Conservation (phyloP, 2,113 vertebrate species). For the Thymallus thymallus region DNA sequence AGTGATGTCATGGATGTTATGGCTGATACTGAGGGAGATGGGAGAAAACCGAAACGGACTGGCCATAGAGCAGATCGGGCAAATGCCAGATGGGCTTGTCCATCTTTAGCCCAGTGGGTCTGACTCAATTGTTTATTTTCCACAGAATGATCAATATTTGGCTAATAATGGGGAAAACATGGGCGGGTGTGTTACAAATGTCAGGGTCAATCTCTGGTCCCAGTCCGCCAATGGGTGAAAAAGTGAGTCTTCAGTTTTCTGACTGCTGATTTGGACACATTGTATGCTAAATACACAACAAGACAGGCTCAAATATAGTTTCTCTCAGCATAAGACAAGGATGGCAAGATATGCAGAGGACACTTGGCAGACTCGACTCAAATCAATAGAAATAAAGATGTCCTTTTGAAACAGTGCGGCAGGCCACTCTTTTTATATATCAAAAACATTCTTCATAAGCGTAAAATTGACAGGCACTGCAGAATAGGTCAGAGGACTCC, state of each 20-base stretch:
- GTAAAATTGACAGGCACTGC: neutral
- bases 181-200: neutral
- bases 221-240: neutral
- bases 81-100: too few relatives aligned
- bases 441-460: neutral
- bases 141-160: neutral
- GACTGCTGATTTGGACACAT: neutral
- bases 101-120: too few relatives aligned
- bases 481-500: neutral
- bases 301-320: neutral
- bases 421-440: neutral
- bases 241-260: neutral
- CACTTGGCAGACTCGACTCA: neutral
- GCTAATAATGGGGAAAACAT: neutral
- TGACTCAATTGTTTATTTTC: neutral
- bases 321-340: neutral
- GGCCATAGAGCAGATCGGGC: neutral
- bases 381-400: conserved; percentile 14
- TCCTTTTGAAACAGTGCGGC: conserved; percentile 7
- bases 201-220: neutral
- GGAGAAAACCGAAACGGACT: neutral
- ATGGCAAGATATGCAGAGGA: conserved; percentile 5
- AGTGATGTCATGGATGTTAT: neutral
- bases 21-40: neutral
- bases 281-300: neutral